Evolutionary conservation across 1,140 invertebrate genomes (phyloP).

Genomic region (Apis florea): DNA sequence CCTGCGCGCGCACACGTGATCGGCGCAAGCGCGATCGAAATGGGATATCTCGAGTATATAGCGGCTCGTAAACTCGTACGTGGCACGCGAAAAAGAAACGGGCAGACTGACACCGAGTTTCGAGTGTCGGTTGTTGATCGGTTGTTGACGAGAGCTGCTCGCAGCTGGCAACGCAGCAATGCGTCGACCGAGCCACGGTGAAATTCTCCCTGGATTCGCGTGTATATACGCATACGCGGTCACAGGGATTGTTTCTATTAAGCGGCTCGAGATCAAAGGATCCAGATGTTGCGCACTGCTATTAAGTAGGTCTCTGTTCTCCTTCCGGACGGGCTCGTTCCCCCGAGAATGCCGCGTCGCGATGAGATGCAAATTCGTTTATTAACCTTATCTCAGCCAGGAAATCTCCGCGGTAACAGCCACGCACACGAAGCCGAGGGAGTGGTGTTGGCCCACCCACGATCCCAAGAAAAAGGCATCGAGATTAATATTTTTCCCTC

Average conservation of each 20-base stretch:
- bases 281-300: slow-evolving; percentile 57
- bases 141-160: slow-evolving; percentile 13
- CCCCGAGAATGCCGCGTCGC: slow-evolving; percentile 13
- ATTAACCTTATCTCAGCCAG: slow-evolving; percentile 49
- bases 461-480: background rate
- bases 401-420: slow-evolving; percentile 44
- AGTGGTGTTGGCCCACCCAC: slow-evolving; percentile 34
- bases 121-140: background rate
- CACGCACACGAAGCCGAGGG: background rate
- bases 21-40: slow-evolving; percentile 8
- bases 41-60: slow-evolving; percentile 25
- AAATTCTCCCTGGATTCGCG: slow-evolving; percentile 24
- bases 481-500: background rate
- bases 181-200: background rate
- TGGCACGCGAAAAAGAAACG: slow-evolving; percentile 30
- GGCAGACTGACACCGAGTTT: background rate
- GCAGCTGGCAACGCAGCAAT: slow-evolving; percentile 12
- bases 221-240: background rate
- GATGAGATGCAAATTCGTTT: slow-evolving; percentile 56
- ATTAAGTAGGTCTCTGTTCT: slow-evolving; percentile 55
- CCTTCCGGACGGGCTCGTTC: slow-evolving; percentile 38
- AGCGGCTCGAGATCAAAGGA: slow-evolving; percentile 64
- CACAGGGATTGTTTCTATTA: slow-evolving; percentile 60
- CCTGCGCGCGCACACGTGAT: background rate
- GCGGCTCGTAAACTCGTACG: no score